Conservation (phyloP, 2,888 invertebrate species). For the Epinotia bilunana region DNA sequence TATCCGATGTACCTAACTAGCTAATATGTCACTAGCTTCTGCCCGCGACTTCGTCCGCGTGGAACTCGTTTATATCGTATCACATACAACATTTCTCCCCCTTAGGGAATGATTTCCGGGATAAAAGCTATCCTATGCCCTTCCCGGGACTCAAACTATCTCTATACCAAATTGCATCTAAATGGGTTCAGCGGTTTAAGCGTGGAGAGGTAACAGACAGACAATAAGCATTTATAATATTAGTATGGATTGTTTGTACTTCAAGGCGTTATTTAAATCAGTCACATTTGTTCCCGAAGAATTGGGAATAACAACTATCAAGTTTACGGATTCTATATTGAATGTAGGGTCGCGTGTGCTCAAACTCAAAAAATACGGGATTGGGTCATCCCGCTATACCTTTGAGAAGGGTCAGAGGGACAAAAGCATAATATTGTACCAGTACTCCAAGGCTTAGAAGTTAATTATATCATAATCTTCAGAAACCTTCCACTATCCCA, state of each 20-base stretch:
- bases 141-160: too few relatives aligned
- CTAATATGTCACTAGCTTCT: not conserved
- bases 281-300: not conserved
- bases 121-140: too few relatives aligned
- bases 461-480: not conserved
- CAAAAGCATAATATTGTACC: not conserved
- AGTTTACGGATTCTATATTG: not conserved
- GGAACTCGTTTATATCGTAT: too few relatives aligned
- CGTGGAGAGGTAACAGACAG: too few relatives aligned
- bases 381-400: not conserved
- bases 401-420: not conserved
- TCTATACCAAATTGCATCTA: too few relatives aligned
- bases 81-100: too few relatives aligned
- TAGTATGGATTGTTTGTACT: not conserved
- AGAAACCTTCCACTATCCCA: not conserved
- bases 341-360: not conserved
- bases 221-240: too few relatives aligned
- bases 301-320: too few relatives aligned
- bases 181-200: too few relatives aligned
- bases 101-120: too few relatives aligned
- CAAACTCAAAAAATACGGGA: not conserved
- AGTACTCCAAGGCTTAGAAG: not conserved
- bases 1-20: not conserved
- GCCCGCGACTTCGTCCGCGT: too few relatives aligned
- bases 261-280: not conserved